Evolutionary conservation across 2,113 vertebrate genomes (phyloP).

Genomic region (Podarcis muralis): DNA sequence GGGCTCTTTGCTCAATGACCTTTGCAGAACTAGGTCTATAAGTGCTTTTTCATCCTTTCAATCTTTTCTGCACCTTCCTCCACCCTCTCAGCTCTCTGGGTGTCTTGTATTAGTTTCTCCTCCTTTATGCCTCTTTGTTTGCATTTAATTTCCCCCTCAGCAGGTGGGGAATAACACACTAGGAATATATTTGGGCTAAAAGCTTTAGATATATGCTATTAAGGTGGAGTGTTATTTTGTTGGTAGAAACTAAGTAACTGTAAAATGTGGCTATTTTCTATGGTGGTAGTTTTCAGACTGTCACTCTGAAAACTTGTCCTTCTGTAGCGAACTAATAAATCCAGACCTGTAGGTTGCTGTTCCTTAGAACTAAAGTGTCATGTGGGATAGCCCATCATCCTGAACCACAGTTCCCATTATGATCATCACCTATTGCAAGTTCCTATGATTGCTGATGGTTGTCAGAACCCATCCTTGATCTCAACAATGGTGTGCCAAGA

Average conservation of each 20-base stretch:
- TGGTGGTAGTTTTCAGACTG: not conserved
- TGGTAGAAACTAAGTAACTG: constrained; percentile 36
- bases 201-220: constrained; percentile 20
- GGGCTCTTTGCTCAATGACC: constrained; percentile 48
- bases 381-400: not conserved
- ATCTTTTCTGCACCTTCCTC: constrained; percentile 44
- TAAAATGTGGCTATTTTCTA: constrained; percentile 17
- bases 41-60: constrained; percentile 38
- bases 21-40: constrained; percentile 45
- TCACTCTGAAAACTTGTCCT: not conserved
- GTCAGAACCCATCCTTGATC: not conserved
- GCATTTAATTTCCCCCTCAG: constrained; percentile 34
- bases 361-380: not conserved
- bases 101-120: constrained; percentile 22
- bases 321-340: not conserved
- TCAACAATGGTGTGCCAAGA: too few species aligned
- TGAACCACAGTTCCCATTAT: not conserved
- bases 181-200: constrained; percentile 45
- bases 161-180: constrained; percentile 6
- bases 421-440: not conserved
- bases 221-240: constrained; percentile 20
- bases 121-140: constrained; percentile 42
- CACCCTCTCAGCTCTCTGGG: constrained; percentile 9
- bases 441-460: not conserved
- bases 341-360: not conserved